phyloP scores from a whole-genome alignment of 2,888 invertebrate species.

The Luperina nickerlii region DNA sequence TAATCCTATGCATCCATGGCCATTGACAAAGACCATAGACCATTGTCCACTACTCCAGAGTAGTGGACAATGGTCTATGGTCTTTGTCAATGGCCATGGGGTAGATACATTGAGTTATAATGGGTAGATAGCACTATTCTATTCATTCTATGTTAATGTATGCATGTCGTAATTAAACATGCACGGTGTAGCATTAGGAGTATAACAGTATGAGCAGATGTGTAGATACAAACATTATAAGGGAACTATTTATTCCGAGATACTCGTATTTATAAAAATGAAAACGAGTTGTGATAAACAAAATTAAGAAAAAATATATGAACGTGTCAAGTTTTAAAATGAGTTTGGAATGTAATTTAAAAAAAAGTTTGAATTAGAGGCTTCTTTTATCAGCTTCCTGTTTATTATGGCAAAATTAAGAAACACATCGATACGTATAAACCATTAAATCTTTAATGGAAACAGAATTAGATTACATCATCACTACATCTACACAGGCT shows the following conservation, averaged over 20 bases:
- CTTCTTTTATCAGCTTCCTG: conserved; percentile 2
- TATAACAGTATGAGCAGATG: conserved; percentile 67
- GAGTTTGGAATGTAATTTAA: not conserved
- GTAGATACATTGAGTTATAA: too few relatives aligned
- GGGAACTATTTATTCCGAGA: conserved; percentile 23
- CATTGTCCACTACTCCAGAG: too few relatives aligned
- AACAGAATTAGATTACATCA: not conserved
- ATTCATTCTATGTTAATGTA: conserved; percentile 49
- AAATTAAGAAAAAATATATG: not conserved
- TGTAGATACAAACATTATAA: conserved; percentile 20
- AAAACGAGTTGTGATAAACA: not conserved
- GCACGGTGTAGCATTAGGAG: conserved; percentile 35
- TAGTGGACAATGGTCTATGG: conserved; percentile 45
- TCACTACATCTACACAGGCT: too few relatives aligned
- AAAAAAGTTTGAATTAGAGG: not conserved
- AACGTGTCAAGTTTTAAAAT: not conserved
- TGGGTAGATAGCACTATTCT: conserved; percentile 48
- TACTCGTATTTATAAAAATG: not conserved
- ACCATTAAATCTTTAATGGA: conserved; percentile 10
- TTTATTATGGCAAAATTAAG: not conserved
- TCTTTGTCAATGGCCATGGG: conserved; percentile 43
- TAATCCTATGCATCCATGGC: conserved; percentile 40
- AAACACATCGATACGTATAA: not conserved
- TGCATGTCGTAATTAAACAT: conserved; percentile 57
- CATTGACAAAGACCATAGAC: too few relatives aligned